Evolutionary conservation across 2,888 invertebrate species (phyloP), one percentile per base, ranked within the genome.

Genomic region (Philonicus albiceps): DNA sequence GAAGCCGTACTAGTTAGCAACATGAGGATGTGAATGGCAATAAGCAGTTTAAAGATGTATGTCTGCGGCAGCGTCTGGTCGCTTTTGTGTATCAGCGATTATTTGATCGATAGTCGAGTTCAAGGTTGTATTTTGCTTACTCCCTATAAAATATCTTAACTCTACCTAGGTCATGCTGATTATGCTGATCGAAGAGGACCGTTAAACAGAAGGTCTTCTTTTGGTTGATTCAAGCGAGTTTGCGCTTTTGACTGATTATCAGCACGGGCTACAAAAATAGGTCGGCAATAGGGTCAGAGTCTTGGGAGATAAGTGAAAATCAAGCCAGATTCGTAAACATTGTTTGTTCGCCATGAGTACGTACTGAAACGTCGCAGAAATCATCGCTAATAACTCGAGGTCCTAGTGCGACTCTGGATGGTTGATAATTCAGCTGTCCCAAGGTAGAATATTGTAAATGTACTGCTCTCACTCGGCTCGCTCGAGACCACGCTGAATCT

Each of bases 241-340:
- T 27, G 64, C 2, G 64, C 22, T 64, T 64, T 64, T 27, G 16
- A 64, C 22, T 64, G 64, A 74, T 75, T 85, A 85, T 85, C 85
- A 85, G 74, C 34, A 37, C 34, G 22, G 53, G 19, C 43, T 85
- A 75, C 37, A 86, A 84, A 88, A 87, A 72, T 73, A 84, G 87
- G 87, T 88, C 87, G 86, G 53, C 81, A 87, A 86, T 88, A 87
- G 86, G 87, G 87, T 88, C 87, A 88, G 40, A 86, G 64, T 80
- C 64, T 87, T 73, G 34, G 40, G 8, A 78, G 86, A 86, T 86
- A 86, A 86, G 75, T 74, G 85, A 75, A 85, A 74, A 84, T 40
- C 73, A 73, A 84, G 84, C 49, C n/a, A 43, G 37, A 31, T 72
- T 84, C 73, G 84, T 84, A 73, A 84, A 84, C 73, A 84, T 40